These are phyloP conservation scores for Tyria jacobaeae DNA, from an alignment of 2,888 invertebrate genomes.

Conservation along the genomic window DNA sequence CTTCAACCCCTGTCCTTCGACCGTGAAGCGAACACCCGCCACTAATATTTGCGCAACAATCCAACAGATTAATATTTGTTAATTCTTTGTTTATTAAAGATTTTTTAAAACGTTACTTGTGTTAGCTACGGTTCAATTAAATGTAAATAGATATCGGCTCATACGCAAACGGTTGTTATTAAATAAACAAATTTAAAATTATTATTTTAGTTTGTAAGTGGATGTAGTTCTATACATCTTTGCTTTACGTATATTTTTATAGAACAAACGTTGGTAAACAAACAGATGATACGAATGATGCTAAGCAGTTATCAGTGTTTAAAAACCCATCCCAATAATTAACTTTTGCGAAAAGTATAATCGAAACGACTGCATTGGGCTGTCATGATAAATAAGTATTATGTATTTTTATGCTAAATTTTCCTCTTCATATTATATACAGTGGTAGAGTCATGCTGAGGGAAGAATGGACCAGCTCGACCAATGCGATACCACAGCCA, in stretches of 20 bases:
- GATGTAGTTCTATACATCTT: not conserved
- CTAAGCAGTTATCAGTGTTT: no score
- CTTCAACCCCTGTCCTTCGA: constrained; percentile 60
- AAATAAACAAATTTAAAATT: not conserved
- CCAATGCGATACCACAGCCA: no score
- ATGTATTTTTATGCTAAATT: no score
- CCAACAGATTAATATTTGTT: constrained; percentile 76
- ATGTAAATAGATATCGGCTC: constrained; percentile 9
- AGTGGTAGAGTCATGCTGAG: no score
- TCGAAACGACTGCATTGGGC: no score
- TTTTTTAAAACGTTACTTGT: constrained; percentile 54
- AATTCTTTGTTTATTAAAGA: constrained; percentile 58
- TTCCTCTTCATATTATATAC: no score
- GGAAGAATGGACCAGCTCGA: no score
- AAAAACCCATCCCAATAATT: no score
- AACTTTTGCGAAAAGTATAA: no score
- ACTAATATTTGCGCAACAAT: constrained; percentile 73
- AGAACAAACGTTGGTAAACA: not conserved
- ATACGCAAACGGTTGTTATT: constrained; percentile 7
- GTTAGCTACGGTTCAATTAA: not conserved
- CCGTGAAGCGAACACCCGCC: constrained; percentile 59
- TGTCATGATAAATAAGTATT: no score
- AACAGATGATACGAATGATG: no score
- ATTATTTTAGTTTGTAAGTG: not conserved
- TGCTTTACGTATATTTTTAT: no score